A percentile compares a stretch with the other conserved stretches of the same genome.
These are phyloP conservation scores for Dromius quadrimaculatus DNA, from an alignment of 2,888 invertebrate genomes.

Conservation along the genomic window DNA sequence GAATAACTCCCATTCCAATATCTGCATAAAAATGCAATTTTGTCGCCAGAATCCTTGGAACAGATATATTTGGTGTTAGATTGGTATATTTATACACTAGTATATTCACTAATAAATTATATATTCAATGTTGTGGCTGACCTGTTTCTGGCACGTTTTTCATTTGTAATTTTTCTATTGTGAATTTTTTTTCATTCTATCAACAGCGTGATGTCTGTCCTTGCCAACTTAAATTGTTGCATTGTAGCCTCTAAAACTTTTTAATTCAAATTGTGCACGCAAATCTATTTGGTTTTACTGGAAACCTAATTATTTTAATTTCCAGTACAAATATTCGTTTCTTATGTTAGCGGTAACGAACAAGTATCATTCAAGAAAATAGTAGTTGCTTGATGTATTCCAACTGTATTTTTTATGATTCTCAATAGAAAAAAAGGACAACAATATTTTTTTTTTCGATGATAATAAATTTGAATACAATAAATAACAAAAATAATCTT, in stretches of 20 bases:
- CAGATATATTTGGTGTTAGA: background rate
- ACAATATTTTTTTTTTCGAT: too few relatives aligned
- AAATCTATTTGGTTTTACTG: slow-evolving; percentile 7
- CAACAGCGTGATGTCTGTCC: slow-evolving; percentile 19
- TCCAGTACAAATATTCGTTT: too few relatives aligned
- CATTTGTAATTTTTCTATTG: slow-evolving; percentile 37
- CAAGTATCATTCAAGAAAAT: too few relatives aligned
- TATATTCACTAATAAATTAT: slow-evolving; percentile 15
- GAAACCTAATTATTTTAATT: slow-evolving; percentile 21
- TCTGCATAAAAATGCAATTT: background rate
- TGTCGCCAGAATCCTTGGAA: background rate
- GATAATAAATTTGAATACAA: too few relatives aligned
- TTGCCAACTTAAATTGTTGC: slow-evolving; percentile 29
- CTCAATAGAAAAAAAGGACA: too few relatives aligned
- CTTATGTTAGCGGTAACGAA: too few relatives aligned
- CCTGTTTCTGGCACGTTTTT: slow-evolving; percentile 38
- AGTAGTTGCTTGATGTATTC: too few relatives aligned
- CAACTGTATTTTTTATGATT: too few relatives aligned
- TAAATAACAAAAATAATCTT: too few relatives aligned
- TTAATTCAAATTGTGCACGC: slow-evolving; percentile 20
- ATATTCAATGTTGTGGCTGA: slow-evolving; percentile 35
- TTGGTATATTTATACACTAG: too few relatives aligned
- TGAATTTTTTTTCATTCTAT: slow-evolving; percentile 38
- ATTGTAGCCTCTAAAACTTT: slow-evolving; percentile 28
- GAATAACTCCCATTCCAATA: background rate